Percentiles rank a stretch among this genome's conserved stretches.
These are phyloP conservation scores for Hippasteria phrygiana DNA, from an alignment of 53 echinoderm and acorn worm genomes.

Conservation along the genomic window DNA sequence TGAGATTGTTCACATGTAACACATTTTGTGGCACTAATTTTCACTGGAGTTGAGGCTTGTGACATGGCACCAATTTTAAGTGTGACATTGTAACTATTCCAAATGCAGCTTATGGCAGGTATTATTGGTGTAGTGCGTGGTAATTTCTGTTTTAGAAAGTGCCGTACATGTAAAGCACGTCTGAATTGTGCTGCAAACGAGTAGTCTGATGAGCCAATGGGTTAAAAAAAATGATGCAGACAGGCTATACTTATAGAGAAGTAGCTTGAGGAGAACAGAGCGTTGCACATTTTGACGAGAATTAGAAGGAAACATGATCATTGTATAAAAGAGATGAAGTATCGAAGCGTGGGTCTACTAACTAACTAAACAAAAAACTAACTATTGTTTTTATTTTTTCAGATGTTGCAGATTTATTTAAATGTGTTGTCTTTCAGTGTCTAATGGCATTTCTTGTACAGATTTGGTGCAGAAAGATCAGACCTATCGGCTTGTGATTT, in stretches of 20 bases:
- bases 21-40: too few relatives aligned
- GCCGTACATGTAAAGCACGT: neutral
- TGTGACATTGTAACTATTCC: too few relatives aligned
- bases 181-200: neutral
- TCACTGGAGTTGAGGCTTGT: too few relatives aligned
- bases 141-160: neutral
- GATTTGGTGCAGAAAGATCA: constrained; percentile 42
- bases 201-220: too few relatives aligned
- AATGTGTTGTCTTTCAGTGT: constrained; percentile 66
- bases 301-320: neutral
- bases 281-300: neutral
- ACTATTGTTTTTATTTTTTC: constrained; percentile 10
- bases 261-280: neutral
- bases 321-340: neutral
- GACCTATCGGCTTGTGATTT: neutral
- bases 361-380: neutral
- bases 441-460: constrained; percentile 47
- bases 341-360: neutral
- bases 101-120: too few relatives aligned
- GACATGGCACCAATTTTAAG: too few relatives aligned
- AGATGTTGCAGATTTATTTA: constrained; percentile 54
- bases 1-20: too few relatives aligned
- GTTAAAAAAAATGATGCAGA: too few relatives aligned
- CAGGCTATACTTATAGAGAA: too few relatives aligned
- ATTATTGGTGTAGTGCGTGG: too few relatives aligned